Conservation (phyloP, 2,113 vertebrate species). For the Saimiri boliviensis region DNA sequence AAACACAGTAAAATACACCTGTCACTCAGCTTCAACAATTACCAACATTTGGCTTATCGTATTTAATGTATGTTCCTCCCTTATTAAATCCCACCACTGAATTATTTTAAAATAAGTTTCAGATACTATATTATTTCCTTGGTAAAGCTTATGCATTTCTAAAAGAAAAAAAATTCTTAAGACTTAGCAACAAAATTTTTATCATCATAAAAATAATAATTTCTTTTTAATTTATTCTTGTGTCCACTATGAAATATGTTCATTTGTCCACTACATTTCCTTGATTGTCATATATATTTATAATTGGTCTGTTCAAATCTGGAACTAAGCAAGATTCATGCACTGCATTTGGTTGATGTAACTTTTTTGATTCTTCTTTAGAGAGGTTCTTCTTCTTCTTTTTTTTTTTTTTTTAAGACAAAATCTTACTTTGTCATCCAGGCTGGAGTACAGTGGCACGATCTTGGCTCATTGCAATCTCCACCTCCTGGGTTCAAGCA, state of each 20-base stretch:
- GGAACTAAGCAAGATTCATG: background rate
- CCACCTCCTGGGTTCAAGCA: no score
- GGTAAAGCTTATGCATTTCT: background rate
- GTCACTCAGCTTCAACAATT: background rate
- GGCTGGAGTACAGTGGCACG: no score
- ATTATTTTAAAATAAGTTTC: background rate
- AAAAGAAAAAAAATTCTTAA: background rate
- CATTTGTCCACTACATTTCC: background rate
- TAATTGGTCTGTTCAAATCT: background rate
- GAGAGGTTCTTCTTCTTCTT: background rate
- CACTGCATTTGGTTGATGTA: background rate
- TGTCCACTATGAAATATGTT: background rate
- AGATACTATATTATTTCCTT: background rate
- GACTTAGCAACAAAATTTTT: background rate
- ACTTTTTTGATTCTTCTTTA: background rate
- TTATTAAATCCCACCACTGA: background rate
- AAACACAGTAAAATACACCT: background rate
- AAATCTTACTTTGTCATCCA: no score
- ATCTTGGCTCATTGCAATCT: no score
- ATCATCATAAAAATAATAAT: background rate
- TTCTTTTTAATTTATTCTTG: background rate
- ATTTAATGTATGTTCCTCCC: background rate
- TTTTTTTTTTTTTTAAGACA: background rate
- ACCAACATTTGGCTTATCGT: background rate
- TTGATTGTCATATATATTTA: background rate